phyloP scores from a whole-genome alignment of 2,888 invertebrate species.

The Caenorhabditis sp. region DNA sequence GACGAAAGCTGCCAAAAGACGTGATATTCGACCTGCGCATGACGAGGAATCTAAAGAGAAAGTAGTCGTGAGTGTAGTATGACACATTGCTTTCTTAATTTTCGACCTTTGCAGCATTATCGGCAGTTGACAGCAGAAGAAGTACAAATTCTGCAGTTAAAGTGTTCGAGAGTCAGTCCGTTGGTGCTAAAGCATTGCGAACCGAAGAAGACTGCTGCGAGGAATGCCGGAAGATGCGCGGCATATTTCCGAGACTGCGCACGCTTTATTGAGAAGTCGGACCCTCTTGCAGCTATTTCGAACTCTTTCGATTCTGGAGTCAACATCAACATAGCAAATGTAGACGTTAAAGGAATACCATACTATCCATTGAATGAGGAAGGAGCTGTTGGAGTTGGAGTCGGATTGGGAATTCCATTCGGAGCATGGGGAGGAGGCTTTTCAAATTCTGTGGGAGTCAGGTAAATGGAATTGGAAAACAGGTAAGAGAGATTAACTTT shows the following conservation, averaged over 20 bases:
- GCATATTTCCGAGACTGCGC: constrained; percentile 69
- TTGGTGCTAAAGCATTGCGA: constrained; percentile 58
- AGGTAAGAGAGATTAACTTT: constrained; percentile 4
- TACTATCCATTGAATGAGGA: constrained; percentile 75
- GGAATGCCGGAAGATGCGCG: constrained; percentile 59
- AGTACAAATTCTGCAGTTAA: constrained; percentile 31
- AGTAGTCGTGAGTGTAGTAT: constrained; percentile 20
- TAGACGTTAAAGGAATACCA: constrained; percentile 74
- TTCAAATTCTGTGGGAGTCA: constrained; percentile 68
- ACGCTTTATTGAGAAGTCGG: constrained; percentile 66
- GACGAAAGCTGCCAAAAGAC: constrained; percentile 11
- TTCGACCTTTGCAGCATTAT: constrained; percentile 14
- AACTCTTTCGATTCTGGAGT: constrained; percentile 68
- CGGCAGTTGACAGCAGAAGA: constrained; percentile 44
- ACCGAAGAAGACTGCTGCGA: constrained; percentile 48
- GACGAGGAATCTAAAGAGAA: constrained; percentile 18
- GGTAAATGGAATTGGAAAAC: constrained; percentile 40
- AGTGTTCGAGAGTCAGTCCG: constrained; percentile 39
- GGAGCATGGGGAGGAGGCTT: constrained; percentile 74
- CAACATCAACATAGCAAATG: constrained; percentile 52
- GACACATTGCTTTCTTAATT: neutral
- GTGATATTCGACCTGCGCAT: constrained; percentile 19
- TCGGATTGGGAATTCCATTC: constrained; percentile 69
- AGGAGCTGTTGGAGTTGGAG: constrained; percentile 72
- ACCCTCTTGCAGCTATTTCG: constrained; percentile 68